phyloP scores from a whole-genome alignment of 2,113 vertebrate genomes.

The Acinonyx jubatus region DNA sequence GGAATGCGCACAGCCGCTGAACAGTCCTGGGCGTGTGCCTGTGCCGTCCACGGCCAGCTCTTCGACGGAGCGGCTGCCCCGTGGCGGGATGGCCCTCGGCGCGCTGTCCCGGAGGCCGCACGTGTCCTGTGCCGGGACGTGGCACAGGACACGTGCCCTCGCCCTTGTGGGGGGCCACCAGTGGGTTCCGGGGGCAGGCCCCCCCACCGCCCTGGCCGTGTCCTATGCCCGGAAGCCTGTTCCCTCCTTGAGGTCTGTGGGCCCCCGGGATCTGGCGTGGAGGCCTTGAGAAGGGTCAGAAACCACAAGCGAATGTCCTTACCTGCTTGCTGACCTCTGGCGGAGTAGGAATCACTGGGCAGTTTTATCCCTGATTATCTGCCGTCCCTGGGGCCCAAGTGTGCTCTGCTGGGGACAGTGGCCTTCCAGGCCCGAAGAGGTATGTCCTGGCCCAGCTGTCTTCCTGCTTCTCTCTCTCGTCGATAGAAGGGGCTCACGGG shows the following conservation, averaged over 20 bases:
- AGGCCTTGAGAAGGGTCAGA: not conserved
- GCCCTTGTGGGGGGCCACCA: not conserved
- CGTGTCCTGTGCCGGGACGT: rapidly evolving
- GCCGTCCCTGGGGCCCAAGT: not conserved
- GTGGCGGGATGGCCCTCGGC: not conserved
- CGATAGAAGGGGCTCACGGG: not conserved
- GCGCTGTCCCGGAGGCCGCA: not conserved
- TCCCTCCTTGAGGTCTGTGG: not conserved
- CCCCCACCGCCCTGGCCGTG: rapidly evolving
- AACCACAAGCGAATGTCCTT: not conserved
- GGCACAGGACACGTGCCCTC: too few relatives aligned
- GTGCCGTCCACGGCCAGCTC: too few relatives aligned
- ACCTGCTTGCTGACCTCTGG: not conserved
- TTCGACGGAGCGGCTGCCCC: not conserved
- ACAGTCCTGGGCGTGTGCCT: rapidly evolving
- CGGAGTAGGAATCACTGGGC: rapidly evolving
- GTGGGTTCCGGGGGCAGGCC: not conserved
- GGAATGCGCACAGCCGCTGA: rapidly evolving
- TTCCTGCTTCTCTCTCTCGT: not conserved
- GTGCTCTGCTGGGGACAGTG: too few relatives aligned
- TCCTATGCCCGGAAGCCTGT: not conserved
- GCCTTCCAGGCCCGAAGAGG: not conserved
- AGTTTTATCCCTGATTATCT: not conserved
- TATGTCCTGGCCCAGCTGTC: not conserved
- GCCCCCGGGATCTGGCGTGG: not conserved